These are phyloP conservation scores for Drosophila greeni DNA, from an alignment of 2,888 invertebrate genomes.

Conservation along the genomic window DNA sequence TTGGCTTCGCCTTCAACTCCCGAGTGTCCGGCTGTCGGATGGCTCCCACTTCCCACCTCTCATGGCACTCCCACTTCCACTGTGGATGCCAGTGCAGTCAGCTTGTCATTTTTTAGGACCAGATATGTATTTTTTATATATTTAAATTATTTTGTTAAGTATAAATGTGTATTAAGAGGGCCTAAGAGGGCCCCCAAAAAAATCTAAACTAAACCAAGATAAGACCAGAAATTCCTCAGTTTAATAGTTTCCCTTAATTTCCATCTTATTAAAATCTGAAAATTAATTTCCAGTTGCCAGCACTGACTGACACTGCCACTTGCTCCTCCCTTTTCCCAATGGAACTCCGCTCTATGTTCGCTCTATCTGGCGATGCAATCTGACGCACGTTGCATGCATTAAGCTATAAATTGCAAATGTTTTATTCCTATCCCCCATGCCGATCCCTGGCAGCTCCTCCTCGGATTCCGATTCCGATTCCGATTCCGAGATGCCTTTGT, in stretches of 20 bases:
- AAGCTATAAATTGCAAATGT: conserved; percentile 66
- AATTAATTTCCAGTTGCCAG: neutral
- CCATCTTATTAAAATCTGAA: neutral
- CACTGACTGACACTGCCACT: conserved; percentile 13
- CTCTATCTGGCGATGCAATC: conserved; percentile 55
- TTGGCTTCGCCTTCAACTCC: conserved; percentile 6
- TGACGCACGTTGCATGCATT: conserved; percentile 69
- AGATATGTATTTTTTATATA: neutral
- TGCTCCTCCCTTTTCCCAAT: conserved; percentile 3
- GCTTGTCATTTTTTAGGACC: neutral
- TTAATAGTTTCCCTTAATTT: neutral
- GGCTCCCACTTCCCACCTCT: conserved; percentile 19
- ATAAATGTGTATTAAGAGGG: too few species aligned
- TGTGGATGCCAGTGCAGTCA: neutral
- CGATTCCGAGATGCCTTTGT: conserved; percentile 19
- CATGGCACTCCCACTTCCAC: conserved; percentile 17
- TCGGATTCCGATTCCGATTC: conserved; percentile 18
- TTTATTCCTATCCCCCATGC: conserved; percentile 30
- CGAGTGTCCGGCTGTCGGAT: conserved; percentile 16
- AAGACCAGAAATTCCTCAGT: neutral
- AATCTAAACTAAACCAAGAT: neutral
- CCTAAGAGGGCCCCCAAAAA: too few species aligned
- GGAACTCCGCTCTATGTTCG: conserved; percentile 17
- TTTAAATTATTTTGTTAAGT: neutral
- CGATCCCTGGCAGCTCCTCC: neutral